These are phyloP conservation scores for Caenorhabditis sp. DNA, from an alignment of 2,888 invertebrate species.

Conservation along the genomic window DNA sequence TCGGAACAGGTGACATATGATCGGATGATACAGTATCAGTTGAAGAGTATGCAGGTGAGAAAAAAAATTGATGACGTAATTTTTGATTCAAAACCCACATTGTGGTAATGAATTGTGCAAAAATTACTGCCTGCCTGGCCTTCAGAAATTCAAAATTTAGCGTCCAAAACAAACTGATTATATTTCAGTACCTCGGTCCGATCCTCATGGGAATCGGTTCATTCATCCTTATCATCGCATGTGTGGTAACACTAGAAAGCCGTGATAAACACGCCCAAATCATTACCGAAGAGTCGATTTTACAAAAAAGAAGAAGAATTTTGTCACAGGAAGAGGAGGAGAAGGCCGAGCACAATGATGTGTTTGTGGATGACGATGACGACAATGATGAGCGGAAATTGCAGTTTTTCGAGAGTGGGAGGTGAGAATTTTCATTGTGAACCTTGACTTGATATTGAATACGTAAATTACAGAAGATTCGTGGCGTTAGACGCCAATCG, in stretches of 20 bases:
- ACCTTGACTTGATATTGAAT: background rate
- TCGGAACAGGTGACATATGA: slow-evolving; percentile 60
- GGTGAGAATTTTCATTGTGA: slow-evolving; percentile 26
- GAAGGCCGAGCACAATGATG: slow-evolving; percentile 55
- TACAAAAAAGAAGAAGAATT: slow-evolving; percentile 45
- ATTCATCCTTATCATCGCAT: slow-evolving; percentile 97
- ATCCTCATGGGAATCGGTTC: slow-evolving; percentile 98
- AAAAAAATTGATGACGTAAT: background rate
- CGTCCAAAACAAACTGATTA: too few species aligned
- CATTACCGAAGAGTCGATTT: slow-evolving; percentile 62
- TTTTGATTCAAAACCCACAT: too few species aligned
- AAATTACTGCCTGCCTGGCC: too few species aligned
- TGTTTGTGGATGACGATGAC: slow-evolving; percentile 54
- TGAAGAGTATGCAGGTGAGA: slow-evolving; percentile 77
- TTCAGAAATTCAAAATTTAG: too few species aligned
- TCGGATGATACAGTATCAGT: slow-evolving; percentile 69
- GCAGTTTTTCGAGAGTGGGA: slow-evolving; percentile 34
- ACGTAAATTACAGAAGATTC: slow-evolving; percentile 51
- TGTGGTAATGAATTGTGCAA: background rate
- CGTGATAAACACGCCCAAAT: slow-evolving; percentile 90
- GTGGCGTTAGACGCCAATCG: slow-evolving; percentile 57
- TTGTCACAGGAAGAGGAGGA: slow-evolving; percentile 43
- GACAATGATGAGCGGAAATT: slow-evolving; percentile 45
- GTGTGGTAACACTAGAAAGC: slow-evolving; percentile 98
- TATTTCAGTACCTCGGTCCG: slow-evolving; percentile 90